These are phyloP conservation scores for Lampris megalopsis DNA, from an alignment of 2,113 vertebrate species.

Conservation along the genomic window DNA sequence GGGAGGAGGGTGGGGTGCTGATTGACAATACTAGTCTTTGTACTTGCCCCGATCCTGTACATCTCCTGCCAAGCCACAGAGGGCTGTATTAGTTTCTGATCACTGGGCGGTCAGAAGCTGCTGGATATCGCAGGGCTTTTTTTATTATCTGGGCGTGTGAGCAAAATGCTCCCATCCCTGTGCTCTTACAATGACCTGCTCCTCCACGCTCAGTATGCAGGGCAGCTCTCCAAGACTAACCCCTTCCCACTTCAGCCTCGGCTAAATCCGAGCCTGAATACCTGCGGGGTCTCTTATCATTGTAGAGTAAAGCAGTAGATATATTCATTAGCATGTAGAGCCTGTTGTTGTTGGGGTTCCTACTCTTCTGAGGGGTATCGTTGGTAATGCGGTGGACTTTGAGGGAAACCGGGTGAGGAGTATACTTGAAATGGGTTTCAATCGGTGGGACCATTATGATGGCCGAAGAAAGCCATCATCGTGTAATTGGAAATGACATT, in stretches of 20 bases:
- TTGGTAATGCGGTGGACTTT: constrained; percentile 29
- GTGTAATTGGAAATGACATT: too few species aligned
- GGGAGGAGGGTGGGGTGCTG: not conserved
- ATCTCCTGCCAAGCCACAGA: constrained; percentile 22
- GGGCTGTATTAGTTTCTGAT: constrained; percentile 39
- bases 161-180: constrained; percentile 41
- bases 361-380: constrained; percentile 18
- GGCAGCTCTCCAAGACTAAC: constrained; percentile 34
- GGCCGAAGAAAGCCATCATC: constrained; percentile 2
- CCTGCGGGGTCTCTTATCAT: constrained; percentile 21
- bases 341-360: constrained; percentile 34
- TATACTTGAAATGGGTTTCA: constrained; percentile 47
- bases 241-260: constrained; percentile 30
- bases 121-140: constrained; percentile 50
- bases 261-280: constrained; percentile 35
- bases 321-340: constrained; percentile 48
- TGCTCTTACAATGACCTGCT: constrained; percentile 32
- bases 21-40: not conserved
- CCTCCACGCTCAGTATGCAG: constrained; percentile 63
- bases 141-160: constrained; percentile 26
- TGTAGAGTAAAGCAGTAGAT: constrained; percentile 27
- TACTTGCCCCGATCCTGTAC: not conserved
- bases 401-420: constrained; percentile 31
- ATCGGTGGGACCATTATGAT: constrained; percentile 42
- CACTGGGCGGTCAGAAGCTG: constrained; percentile 16